A percentile compares a stretch with the other conserved stretches of the same genome.
These are phyloP conservation scores for Brachyistius frenatus DNA, from an alignment of 2,113 vertebrate genomes.

Conservation along the genomic window DNA sequence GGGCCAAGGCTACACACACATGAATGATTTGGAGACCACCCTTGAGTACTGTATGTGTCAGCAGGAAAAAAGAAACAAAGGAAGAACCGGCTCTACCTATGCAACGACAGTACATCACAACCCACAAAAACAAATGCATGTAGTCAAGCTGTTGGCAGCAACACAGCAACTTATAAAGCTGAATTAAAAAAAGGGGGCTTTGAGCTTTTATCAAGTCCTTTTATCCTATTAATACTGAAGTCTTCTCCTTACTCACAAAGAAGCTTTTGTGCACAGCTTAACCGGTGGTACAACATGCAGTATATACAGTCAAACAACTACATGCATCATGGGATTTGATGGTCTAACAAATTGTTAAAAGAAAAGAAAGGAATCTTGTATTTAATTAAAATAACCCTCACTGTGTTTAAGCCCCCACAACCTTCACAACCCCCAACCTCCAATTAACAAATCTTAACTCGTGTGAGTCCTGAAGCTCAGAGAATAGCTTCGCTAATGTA, in stretches of 20 bases:
- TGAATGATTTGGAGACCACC: constrained; percentile 61
- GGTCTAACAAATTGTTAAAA: constrained; percentile 24
- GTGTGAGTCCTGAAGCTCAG: constrained; percentile 22
- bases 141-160: background rate
- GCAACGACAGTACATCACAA: background rate
- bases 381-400: constrained; percentile 42
- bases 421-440: constrained; percentile 26
- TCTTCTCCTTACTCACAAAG: background rate
- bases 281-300: background rate
- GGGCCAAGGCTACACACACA: constrained; percentile 20
- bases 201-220: background rate
- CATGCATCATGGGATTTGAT: constrained; percentile 1
- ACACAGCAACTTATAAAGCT: background rate
- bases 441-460: constrained; percentile 56
- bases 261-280: constrained; percentile 1
- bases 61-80: background rate
- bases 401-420: constrained; percentile 42
- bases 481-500: constrained; percentile 51
- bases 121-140: background rate
- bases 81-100: background rate
- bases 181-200: background rate
- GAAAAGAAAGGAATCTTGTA: constrained; percentile 28
- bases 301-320: background rate
- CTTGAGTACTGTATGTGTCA: constrained; percentile 8
- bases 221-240: background rate